Evolutionary conservation across 1,140 invertebrate genomes (phyloP), one percentile per base, ranked within the genome.

Genomic region (Elymnias hypermnestra): DNA sequence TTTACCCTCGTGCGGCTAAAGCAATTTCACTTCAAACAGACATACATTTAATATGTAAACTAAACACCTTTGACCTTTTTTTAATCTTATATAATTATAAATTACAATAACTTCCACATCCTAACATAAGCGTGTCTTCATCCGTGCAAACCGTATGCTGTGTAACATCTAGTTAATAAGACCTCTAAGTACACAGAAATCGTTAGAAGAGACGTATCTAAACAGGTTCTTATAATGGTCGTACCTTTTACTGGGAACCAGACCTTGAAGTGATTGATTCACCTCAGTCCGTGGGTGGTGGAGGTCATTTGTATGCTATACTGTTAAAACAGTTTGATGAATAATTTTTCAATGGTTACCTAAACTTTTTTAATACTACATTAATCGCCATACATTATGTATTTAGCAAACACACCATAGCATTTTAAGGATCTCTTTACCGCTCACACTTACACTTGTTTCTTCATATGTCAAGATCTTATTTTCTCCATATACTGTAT

Each of bases 191-290:
- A 7, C 29, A 3, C 6, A 33, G 12, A 33, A 33, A 33, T 15
- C 15, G 13, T 33, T 15, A 15, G 6, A 0, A 8, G 5, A 33
- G 2, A 33, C 12, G 28, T 43, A 25, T 43, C 40, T 54, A 36
- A 39, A 28, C 22, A 14, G 4, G 37, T 42, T 18, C 37, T 49
- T 57, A 64, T 61, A 61, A 62, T 72, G 61, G 67, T 39, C 51
- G 47, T 54, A 63, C 65, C 75, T 76, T 74, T 78, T 73, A 73
- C 75, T 63, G 57, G 43, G 52, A 64, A 57, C 29, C 39, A 63
- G 63, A 61, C 75, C 75, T 74, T 79, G 68, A 63, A 57, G 66
- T 64, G 66, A 76, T 74, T 79, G 75, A 79, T 76, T 79, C 64
- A 74, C 72, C 63, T 75, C 68, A 66, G 53, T 60, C n/a, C 22